Conservation (phyloP, 2,888 invertebrate species). For the Labia minor region DNA sequence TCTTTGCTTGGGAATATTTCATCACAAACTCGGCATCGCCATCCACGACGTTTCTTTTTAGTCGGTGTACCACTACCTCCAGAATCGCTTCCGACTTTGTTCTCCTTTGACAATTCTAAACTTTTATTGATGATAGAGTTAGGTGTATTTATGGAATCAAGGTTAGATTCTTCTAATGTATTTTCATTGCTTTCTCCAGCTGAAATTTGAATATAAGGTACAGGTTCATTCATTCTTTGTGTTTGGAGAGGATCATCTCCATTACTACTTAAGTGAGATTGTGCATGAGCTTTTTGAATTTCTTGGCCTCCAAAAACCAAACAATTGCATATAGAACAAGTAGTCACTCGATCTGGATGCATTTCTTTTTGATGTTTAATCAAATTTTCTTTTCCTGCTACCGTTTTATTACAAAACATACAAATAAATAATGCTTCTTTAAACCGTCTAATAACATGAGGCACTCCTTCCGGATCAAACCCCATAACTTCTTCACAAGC, state of each 20-base stretch:
- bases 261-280: not conserved
- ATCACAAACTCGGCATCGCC: not conserved
- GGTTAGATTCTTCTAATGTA: not conserved
- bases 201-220: not conserved
- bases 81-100: not conserved
- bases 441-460: not conserved
- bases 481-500: not conserved
- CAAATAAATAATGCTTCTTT: not conserved
- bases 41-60: not conserved
- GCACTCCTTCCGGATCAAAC: not conserved
- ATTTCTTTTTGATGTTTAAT: not conserved
- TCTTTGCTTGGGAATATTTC: not conserved
- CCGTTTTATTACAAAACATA: conserved; percentile 8
- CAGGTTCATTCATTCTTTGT: not conserved
- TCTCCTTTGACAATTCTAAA: not conserved
- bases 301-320: conserved; percentile 2
- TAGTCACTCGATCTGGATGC: conserved; percentile 4
- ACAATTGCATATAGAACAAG: not conserved
- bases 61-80: not conserved
- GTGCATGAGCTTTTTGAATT: not conserved
- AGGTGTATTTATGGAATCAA: not conserved
- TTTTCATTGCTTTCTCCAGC: not conserved
- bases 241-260: not conserved
- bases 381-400: not conserved
- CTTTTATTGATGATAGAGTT: not conserved